These are phyloP conservation scores for Chrysotoxum bicinctum DNA, from an alignment of 2,888 invertebrate genomes.

Conservation along the genomic window DNA sequence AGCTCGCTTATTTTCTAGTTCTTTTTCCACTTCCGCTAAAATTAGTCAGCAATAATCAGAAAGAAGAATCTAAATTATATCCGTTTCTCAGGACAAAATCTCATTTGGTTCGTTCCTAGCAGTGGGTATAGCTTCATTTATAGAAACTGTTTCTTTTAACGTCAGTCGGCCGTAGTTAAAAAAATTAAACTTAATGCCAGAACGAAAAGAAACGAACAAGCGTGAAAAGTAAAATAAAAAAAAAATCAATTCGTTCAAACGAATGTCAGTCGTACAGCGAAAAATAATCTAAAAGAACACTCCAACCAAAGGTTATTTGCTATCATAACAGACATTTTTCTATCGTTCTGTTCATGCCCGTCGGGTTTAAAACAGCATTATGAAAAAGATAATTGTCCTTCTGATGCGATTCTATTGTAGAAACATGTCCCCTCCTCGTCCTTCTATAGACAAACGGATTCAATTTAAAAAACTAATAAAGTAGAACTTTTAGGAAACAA, in stretches of 20 bases:
- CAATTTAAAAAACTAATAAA: not conserved
- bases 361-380: not conserved
- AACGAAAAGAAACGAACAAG: not conserved
- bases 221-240: not conserved
- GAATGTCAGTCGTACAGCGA: not conserved
- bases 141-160: not conserved
- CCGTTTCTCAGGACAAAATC: conserved; percentile 1
- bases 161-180: not conserved
- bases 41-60: conserved; percentile 4
- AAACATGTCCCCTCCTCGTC: not conserved
- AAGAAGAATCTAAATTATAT: conserved; percentile 2
- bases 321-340: not conserved
- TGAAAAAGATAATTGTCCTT: not conserved
- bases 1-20: not conserved
- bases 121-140: not conserved
- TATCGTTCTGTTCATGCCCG: not conserved
- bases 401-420: not conserved
- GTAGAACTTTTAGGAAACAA: no score
- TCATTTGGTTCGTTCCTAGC: not conserved
- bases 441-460: not conserved
- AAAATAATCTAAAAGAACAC: not conserved
- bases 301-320: not conserved
- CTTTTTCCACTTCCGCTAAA: not conserved
- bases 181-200: not conserved
- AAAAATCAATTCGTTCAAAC: not conserved